Conservation (phyloP, 2,113 vertebrate genomes). For the Tympanuchus pallidicinctus region DNA sequence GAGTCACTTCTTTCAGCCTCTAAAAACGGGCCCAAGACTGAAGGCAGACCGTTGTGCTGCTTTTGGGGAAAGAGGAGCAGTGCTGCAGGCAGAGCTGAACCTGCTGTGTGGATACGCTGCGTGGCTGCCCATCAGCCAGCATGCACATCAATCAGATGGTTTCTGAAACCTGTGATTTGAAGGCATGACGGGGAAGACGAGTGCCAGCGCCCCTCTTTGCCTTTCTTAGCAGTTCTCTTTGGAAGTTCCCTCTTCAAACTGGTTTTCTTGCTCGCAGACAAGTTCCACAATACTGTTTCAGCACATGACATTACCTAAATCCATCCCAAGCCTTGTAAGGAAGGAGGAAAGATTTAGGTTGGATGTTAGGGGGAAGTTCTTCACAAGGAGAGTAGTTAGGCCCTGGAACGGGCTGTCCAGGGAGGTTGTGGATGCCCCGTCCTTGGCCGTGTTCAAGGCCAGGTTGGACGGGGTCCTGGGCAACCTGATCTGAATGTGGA, state of each 20-base stretch:
- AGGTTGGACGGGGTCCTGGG: too few relatives aligned
- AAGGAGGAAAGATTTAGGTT: too few relatives aligned
- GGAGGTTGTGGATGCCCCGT: too few relatives aligned
- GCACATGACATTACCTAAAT: not conserved
- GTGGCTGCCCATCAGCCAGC: not conserved
- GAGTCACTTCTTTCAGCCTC: not conserved
- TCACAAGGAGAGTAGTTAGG: too few relatives aligned
- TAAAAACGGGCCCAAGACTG: not conserved
- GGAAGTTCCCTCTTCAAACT: not conserved
- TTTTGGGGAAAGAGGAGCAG: not conserved
- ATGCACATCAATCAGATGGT: not conserved
- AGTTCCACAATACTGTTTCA: not conserved
- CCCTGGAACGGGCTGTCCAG: too few relatives aligned
- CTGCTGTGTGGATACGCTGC: fast-evolving
- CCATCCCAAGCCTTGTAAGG: not conserved
- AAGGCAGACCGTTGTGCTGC: not conserved
- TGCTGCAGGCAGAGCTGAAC: not conserved
- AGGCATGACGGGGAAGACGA: not conserved
- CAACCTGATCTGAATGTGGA: too few relatives aligned
- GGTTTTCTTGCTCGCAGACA: not conserved
- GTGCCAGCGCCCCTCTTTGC: not conserved
- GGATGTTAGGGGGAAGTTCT: too few relatives aligned
- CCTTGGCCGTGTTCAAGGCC: too few relatives aligned
- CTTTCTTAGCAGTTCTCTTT: not conserved
- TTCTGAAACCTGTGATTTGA: not conserved